phyloP scores from a whole-genome alignment of 2,797 vertebrate genomes.

The Oceanodroma leucorhoa region DNA sequence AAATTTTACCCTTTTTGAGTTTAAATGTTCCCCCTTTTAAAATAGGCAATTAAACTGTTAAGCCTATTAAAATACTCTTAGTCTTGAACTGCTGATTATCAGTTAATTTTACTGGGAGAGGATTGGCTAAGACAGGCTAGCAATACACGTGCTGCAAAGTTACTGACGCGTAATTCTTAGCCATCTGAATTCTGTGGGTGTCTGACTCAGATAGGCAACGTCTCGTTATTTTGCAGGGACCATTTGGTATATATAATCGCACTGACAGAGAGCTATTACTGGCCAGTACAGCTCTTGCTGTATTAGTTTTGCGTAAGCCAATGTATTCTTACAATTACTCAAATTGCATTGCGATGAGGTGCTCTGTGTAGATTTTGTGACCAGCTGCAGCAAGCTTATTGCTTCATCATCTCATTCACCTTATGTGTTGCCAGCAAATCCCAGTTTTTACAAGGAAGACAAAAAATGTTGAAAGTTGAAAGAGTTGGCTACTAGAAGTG shows the following conservation, averaged over 20 bases:
- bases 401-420: not conserved
- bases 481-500: not conserved
- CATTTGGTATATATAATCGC: not conserved
- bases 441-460: not conserved
- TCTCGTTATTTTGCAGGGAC: not conserved
- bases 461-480: not conserved
- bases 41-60: conserved; percentile 24
- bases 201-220: not conserved
- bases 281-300: not conserved
- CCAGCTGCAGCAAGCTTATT: not conserved
- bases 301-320: not conserved
- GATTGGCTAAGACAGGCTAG: not conserved
- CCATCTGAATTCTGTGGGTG: not conserved
- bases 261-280: not conserved
- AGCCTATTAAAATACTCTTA: not conserved
- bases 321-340: not conserved
- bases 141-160: not conserved
- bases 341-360: not conserved
- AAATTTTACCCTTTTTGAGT: conserved; percentile 27
- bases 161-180: not conserved
- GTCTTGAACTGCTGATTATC: not conserved
- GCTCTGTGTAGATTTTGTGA: not conserved
- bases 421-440: not conserved
- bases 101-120: conserved; percentile 1
- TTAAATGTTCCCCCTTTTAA: conserved; percentile 22